A percentile compares a stretch with the other conserved stretches of the same genome.
These are phyloP conservation scores for Lophura swinhoii DNA, from an alignment of 2,797 vertebrate species.

Conservation along the genomic window DNA sequence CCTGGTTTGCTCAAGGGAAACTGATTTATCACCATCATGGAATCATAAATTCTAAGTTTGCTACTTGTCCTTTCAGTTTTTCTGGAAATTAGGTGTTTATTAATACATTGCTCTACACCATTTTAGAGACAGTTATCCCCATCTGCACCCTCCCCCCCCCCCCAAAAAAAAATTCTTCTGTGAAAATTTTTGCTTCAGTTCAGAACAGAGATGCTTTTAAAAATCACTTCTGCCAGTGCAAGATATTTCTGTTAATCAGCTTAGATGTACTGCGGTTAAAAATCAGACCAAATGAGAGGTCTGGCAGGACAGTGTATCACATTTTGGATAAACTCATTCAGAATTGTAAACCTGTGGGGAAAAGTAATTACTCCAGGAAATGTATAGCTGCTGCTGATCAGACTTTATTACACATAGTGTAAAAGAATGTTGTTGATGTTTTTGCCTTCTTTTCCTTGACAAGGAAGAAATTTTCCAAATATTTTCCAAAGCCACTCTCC, in stretches of 20 bases:
- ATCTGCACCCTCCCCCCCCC: not conserved
- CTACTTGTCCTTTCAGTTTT: not conserved
- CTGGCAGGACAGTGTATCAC: not conserved
- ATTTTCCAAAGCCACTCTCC: not conserved
- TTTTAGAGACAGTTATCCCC: too few relatives aligned
- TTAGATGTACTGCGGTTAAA: not conserved
- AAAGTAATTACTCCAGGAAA: not conserved
- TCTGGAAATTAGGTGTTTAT: not conserved
- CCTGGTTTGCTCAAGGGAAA: not conserved
- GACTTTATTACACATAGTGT: fast-evolving
- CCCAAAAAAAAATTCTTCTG: fast-evolving
- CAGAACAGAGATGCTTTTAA: not conserved
- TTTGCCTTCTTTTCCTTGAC: not conserved
- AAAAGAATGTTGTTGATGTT: not conserved
- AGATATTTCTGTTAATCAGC: not conserved
- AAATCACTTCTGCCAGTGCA: fast-evolving
- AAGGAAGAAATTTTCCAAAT: not conserved
- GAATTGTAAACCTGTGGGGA: not conserved
- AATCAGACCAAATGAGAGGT: not conserved
- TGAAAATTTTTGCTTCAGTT: not conserved
- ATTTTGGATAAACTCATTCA: not conserved
- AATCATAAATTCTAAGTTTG: not conserved
- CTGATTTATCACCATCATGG: not conserved
- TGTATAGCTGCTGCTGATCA: not conserved
- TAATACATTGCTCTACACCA: fast-evolving